A percentile compares a stretch with the other conserved stretches of the same genome.
phyloP scores from a whole-genome alignment of 2,797 vertebrate species.

The Pteronotus mesoamericanus region DNA sequence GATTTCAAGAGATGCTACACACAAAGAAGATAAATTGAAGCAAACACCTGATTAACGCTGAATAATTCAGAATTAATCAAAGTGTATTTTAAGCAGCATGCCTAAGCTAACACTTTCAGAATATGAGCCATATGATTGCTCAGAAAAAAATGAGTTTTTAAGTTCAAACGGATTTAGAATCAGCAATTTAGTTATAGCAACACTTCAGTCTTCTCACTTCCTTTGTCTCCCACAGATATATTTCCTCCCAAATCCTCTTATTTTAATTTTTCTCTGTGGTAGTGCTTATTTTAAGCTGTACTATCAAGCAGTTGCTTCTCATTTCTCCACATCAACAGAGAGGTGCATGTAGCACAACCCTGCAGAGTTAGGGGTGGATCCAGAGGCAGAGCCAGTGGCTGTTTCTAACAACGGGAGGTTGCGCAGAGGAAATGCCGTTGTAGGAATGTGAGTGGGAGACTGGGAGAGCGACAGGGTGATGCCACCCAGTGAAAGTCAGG shows the following conservation, averaged over 20 bases:
- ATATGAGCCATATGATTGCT: slow-evolving; percentile 14
- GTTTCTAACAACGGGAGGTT: not conserved
- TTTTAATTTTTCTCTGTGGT: not conserved
- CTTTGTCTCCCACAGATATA: slow-evolving; percentile 45
- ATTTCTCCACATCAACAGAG: not conserved
- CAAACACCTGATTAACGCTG: slow-evolving; percentile 27
- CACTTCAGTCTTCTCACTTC: slow-evolving; percentile 43
- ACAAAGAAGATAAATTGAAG: slow-evolving; percentile 29
- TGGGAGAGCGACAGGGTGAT: not conserved
- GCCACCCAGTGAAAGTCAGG: not conserved
- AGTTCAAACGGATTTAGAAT: slow-evolving; percentile 60
- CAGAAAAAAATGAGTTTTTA: slow-evolving; percentile 12
- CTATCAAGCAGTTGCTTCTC: not conserved
- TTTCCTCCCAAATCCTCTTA: not conserved
- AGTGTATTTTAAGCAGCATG: slow-evolving; percentile 60
- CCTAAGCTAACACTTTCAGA: slow-evolving; percentile 43
- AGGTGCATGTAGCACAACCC: not conserved
- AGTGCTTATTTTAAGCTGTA: slow-evolving; percentile 36
- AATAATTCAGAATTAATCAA: slow-evolving; percentile 68
- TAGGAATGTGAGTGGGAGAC: not conserved
- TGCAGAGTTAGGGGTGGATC: no score
- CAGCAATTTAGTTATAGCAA: slow-evolving; percentile 53
- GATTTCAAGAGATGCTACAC: slow-evolving; percentile 1
- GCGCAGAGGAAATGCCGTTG: not conserved
- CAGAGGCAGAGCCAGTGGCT: not conserved